Evolutionary conservation across 2,113 vertebrate species (phyloP).

Genomic region (Ciconia maguari): DNA sequence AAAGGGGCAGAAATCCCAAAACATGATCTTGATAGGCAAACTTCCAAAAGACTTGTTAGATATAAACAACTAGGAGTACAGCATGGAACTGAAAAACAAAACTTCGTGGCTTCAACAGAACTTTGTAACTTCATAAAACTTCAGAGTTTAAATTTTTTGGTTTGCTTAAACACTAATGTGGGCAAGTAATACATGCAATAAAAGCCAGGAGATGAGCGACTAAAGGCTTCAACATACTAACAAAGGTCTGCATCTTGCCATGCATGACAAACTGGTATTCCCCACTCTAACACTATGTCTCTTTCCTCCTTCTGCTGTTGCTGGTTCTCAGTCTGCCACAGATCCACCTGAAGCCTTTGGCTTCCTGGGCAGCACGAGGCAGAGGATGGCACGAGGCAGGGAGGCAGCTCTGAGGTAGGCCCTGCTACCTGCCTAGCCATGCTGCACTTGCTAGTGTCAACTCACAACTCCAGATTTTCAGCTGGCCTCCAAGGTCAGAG

Average conservation of each 20-base stretch:
- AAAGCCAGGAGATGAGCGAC: neutral
- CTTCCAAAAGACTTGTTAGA: neutral
- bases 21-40: neutral
- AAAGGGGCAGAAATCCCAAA: neutral
- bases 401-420: neutral
- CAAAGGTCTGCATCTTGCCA: neutral
- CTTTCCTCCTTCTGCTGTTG: neutral
- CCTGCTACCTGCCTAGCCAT: neutral
- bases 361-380: rapidly evolving
- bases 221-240: neutral
- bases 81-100: neutral
- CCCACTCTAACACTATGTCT: neutral
- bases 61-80: neutral
- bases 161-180: neutral
- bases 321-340: neutral
- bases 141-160: neutral
- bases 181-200: neutral
- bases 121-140: neutral
- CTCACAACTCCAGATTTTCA: neutral
- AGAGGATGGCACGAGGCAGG: neutral
- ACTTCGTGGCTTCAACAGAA: neutral
- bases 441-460: neutral
- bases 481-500: neutral
- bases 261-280: neutral
- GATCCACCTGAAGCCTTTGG: neutral